Base-by-base conservation (phyloP, 2,113 vertebrate genomes). In the Carlito syrichta region DNA sequence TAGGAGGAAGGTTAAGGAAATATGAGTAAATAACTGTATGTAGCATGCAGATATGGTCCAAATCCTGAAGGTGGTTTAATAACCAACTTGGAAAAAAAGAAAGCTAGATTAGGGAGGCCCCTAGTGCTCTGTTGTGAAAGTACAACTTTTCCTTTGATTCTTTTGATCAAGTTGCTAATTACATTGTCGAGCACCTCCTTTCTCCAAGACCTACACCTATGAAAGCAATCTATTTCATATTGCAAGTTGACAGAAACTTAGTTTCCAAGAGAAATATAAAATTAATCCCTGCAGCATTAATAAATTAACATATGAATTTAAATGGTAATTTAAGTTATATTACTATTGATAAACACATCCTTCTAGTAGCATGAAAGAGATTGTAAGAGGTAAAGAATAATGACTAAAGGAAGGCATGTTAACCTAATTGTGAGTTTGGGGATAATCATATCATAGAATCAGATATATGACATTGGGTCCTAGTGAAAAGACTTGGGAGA, bases 51-150 rank as follows among this genome's bases (percentile, higher is more conserved):
- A 14, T 17, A 22, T 45, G 35, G 5, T 23, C 16, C 14, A 62
- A 86, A 95, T 9, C 13, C 58, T 71, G 16, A 63, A 69, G 19
- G 4, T 9, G 10, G 4, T 3, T 20, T 22, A 76, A 38, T 48
- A 19, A 91, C 40, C 87, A 6, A 79, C 38, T 95, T 50, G 35
- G 58, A 95, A 95, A 93, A n/a, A n/a, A n/a, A n/a, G n/a, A n/a
- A n/a, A 79, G 2, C 30, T 76, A 38, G 56, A 38, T 84, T 92
- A 76, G 56, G 91, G 69, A 8, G 89, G 54, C 97, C 91, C 73
- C 97, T 98, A 69, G 96, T 93, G 98, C 71, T 93, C 19, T 3
- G 0, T 43, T 63, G 1, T 96, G 63, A 52, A 94, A 96, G 17
- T 91, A 52, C 30, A 40, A 63, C 19, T 94, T 81, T 81, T 54